Evolutionary conservation across 2,797 vertebrate species (phyloP).

Genomic region (Premnoplex brunnescens): DNA sequence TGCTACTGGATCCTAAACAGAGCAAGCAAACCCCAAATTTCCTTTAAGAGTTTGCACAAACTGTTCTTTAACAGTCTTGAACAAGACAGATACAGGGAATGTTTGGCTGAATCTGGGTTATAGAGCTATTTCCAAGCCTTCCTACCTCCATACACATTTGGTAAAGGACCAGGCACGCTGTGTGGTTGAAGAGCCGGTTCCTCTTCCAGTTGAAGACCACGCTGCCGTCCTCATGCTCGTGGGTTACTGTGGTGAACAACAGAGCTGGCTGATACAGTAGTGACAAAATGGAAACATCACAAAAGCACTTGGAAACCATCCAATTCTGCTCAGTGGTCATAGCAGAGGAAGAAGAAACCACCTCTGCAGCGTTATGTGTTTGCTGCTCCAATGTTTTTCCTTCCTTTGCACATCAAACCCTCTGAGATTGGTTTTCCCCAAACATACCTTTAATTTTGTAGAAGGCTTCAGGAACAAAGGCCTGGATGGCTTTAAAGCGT

Average conservation of each 20-base stretch:
- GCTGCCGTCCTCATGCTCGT: constrained; percentile 83
- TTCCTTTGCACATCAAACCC: neutral
- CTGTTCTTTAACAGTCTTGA: neutral
- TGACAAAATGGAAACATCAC: neutral
- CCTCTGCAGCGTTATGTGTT: neutral
- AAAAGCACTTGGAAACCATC: neutral
- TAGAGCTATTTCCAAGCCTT: neutral
- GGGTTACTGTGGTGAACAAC: constrained; percentile 81
- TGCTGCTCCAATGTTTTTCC: neutral
- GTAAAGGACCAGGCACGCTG: constrained; percentile 94
- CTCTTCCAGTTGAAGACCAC: constrained; percentile 97
- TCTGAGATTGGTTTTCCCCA: neutral
- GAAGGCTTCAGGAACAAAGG: constrained; percentile 94
- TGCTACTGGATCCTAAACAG: constrained; percentile 88
- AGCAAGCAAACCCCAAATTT: neutral
- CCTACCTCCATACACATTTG: constrained; percentile 98
- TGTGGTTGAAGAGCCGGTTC: constrained; percentile 94
- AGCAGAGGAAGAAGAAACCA: neutral
- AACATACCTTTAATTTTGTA: constrained; percentile 93
- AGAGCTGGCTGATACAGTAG: neutral
- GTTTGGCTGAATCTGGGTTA: neutral
- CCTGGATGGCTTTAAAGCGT: constrained; percentile 97
- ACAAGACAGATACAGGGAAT: neutral
- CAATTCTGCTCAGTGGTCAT: neutral
- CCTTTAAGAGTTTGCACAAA: neutral